A percentile compares a stretch with the other conserved stretches of the same genome.
phyloP scores from a whole-genome alignment of 2,888 invertebrate genomes.

The Reticulitermes lucifugus region DNA sequence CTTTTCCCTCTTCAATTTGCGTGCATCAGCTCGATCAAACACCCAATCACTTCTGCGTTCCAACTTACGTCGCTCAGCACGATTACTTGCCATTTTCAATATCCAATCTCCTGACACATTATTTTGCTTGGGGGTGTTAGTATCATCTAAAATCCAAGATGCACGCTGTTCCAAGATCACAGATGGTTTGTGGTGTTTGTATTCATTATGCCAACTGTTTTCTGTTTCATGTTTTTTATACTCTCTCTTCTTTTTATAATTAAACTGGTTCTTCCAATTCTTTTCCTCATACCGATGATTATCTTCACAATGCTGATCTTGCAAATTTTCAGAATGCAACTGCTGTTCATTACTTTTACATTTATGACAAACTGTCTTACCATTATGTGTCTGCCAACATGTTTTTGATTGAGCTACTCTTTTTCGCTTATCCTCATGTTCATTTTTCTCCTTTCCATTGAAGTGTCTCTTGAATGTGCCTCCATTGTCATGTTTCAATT shows the following conservation, averaged over 20 bases:
- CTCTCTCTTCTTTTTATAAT: not conserved
- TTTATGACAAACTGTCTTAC: not conserved
- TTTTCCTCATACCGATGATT: not conserved
- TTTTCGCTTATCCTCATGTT: not conserved
- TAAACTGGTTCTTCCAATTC: not conserved
- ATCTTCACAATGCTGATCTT: not conserved
- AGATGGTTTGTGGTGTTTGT: not conserved
- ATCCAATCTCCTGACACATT: slow-evolving; percentile 42
- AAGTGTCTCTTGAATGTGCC: not conserved
- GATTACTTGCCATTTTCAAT: slow-evolving; percentile 28
- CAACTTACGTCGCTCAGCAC: slow-evolving; percentile 31
- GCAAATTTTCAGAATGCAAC: not conserved
- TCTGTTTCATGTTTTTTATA: not conserved
- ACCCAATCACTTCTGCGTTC: slow-evolving; percentile 41
- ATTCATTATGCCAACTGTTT: not conserved
- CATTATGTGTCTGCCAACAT: slow-evolving; percentile 11
- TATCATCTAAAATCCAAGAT: not conserved
- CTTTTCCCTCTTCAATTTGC: slow-evolving; percentile 35
- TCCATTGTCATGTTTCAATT: not conserved
- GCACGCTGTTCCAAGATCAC: not conserved
- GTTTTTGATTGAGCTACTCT: not conserved
- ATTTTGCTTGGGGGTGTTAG: not conserved
- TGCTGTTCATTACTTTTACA: not conserved
- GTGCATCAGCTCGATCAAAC: slow-evolving; percentile 44
- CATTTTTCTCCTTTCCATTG: not conserved